phyloP scores from a whole-genome alignment of 2,113 vertebrate genomes.

The Perca fluviatilis region DNA sequence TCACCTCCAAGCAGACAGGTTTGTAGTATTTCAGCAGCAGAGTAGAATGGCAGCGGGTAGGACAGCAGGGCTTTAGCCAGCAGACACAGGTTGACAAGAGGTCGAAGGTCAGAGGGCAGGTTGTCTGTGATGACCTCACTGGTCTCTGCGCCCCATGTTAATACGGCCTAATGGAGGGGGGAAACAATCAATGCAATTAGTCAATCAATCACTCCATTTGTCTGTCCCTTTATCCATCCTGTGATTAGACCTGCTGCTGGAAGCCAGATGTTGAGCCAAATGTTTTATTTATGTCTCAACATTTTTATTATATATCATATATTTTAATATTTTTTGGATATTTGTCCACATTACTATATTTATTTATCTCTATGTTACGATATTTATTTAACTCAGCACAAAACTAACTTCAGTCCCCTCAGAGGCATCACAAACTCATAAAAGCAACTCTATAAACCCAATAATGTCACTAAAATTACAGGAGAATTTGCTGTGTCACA shows the following conservation, averaged over 20 bases:
- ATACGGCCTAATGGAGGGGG: slow-evolving; percentile 70
- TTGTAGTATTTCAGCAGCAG: slow-evolving; percentile 84
- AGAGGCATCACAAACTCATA: background rate
- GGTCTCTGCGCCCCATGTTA: slow-evolving; percentile 86
- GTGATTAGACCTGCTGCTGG: background rate
- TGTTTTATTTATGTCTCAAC: background rate
- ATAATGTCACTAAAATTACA: background rate
- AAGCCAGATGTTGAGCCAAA: background rate
- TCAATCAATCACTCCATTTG: slow-evolving; percentile 31
- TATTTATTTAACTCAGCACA: background rate
- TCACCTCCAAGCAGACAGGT: slow-evolving; percentile 76
- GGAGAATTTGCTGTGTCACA: background rate
- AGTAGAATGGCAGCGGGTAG: slow-evolving; percentile 88
- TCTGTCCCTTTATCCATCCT: background rate
- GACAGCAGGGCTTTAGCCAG: slow-evolving; percentile 86
- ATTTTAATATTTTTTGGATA: background rate
- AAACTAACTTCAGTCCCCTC: background rate
- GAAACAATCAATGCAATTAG: slow-evolving; percentile 47
- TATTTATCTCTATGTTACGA: background rate
- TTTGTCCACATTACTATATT: background rate
- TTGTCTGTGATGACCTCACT: slow-evolving; percentile 88
- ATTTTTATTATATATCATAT: too few species aligned
- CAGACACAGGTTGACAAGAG: slow-evolving; percentile 86
- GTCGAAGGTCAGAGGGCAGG: slow-evolving; percentile 83
- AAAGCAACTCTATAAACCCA: background rate